These are phyloP conservation scores for Desmophyllum pertusum DNA, from an alignment of 92 coral and sea anemone species.

Conservation along the genomic window DNA sequence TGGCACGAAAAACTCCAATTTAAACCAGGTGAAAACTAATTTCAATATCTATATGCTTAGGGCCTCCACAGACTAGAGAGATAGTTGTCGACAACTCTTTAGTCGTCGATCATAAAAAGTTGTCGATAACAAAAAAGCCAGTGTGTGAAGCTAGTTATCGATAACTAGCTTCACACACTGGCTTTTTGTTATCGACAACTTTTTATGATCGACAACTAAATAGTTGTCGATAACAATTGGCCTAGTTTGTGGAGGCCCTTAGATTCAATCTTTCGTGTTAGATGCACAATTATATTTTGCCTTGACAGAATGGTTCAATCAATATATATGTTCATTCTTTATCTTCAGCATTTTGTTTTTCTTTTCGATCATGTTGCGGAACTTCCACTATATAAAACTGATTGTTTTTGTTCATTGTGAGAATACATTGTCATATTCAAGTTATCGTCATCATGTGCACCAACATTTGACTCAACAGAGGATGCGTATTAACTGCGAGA, in stretches of 20 bases:
- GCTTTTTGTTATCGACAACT: no score
- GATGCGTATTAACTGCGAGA: conserved; percentile 35
- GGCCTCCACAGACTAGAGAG: no score
- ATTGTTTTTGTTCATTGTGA: neutral
- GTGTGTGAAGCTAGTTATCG: no score
- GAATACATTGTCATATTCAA: neutral
- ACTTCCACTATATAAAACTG: neutral
- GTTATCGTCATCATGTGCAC: neutral
- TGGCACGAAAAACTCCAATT: no score
- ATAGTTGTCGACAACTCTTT: no score
- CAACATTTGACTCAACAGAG: conserved; percentile 25
- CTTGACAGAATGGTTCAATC: neutral
- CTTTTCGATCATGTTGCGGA: neutral
- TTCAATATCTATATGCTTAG: no score
- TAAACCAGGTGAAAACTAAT: neutral
- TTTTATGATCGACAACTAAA: no score
- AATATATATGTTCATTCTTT: neutral
- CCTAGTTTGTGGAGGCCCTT: no score
- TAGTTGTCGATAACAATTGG: no score
- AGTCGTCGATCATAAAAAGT: no score
- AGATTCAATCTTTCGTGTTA: neutral
- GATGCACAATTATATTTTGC: neutral
- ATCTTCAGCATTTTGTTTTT: neutral
- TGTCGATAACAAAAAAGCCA: no score
- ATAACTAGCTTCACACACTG: no score